Evolutionary conservation across 2,888 invertebrate genomes (phyloP), one percentile per base, ranked within the genome.

Genomic region (Stegophylla sp.): DNA sequence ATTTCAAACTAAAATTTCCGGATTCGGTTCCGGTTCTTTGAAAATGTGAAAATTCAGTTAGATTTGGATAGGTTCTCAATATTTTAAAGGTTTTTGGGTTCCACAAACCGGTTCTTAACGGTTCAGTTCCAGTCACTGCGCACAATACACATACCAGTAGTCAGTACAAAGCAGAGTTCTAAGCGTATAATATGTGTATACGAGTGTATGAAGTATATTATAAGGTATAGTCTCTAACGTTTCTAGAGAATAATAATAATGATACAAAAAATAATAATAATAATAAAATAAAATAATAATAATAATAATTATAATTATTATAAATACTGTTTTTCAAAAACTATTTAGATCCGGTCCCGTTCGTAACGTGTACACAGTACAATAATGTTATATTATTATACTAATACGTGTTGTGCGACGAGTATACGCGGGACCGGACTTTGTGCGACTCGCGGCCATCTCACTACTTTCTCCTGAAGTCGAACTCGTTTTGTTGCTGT

Each of bases 401-500:
- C 17, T 4, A 15, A 4, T 48, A 15, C 48, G 17, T 5, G 3
- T 48, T n/a, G 13, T 7, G 10, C 51, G 12, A 5, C 1, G 1
- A 1, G n/a, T 9, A n/a, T n/a, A 17, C n/a, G 51, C 51, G n/a
- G 56, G 20, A 10, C 56, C 23, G 23, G 12, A 20, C 20, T 9
- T 0, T 12, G 23, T 23, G n/a, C n/a, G n/a, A n/a, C n/a, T n/a
- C n/a, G n/a, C 26, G 13, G 3, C 1, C 73, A 20, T n/a, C 4
- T 5, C 34, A 34, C 53, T 74, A 73, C 43, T 81, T 81, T 15
- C 75, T 64, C 23, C 61, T 43, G 34, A 75, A 74, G 13, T 81
- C 75, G 26, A 81, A 75, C 7, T 81, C 75, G 23, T 81, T 81
- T 34, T 67, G 64, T 34, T 79, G 75, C 13, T 74, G 74, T 23